These are phyloP conservation scores for Ailuropoda melanoleuca DNA, from an alignment of 2,113 vertebrate species.

Conservation along the genomic window DNA sequence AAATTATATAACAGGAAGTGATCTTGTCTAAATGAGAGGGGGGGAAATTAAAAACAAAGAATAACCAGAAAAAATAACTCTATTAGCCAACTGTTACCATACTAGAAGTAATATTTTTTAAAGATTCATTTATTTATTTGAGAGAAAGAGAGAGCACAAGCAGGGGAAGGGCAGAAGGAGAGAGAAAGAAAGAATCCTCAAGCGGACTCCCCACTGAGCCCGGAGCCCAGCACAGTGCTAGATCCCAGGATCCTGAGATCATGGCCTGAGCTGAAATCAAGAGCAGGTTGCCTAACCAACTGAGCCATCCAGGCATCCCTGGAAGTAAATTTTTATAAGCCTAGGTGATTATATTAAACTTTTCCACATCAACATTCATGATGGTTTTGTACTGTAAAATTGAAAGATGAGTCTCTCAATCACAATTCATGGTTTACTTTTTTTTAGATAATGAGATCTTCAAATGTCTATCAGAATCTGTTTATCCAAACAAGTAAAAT, in stretches of 20 bases:
- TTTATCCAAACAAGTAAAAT: not conserved
- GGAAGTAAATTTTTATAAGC: slow-evolving; percentile 13
- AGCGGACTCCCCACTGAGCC: not conserved
- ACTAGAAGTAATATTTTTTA: not conserved
- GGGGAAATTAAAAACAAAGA: not conserved
- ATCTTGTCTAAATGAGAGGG: not conserved
- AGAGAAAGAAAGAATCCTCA: not conserved
- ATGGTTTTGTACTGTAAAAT: slow-evolving; percentile 47
- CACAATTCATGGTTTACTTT: slow-evolving; percentile 2
- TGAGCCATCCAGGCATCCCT: not conserved
- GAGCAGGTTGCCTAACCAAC: not conserved
- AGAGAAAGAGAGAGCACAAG: not conserved
- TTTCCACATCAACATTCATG: not conserved
- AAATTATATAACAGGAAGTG: not conserved
- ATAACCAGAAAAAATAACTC: slow-evolving; percentile 4
- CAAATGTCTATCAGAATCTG: not conserved
- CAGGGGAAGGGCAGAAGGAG: not conserved
- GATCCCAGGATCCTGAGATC: not conserved
- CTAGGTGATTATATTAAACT: slow-evolving; percentile 24
- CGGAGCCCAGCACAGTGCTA: not conserved
- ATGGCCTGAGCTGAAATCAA: not conserved
- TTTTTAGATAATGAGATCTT: not conserved
- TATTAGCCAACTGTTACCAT: slow-evolving; percentile 7
- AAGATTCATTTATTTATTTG: not conserved
- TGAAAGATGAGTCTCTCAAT: slow-evolving; percentile 42